Percentiles rank a stretch among this genome's conserved stretches.
phyloP scores from a whole-genome alignment of 2,888 invertebrate genomes.

The Zeuzera pyrina region DNA sequence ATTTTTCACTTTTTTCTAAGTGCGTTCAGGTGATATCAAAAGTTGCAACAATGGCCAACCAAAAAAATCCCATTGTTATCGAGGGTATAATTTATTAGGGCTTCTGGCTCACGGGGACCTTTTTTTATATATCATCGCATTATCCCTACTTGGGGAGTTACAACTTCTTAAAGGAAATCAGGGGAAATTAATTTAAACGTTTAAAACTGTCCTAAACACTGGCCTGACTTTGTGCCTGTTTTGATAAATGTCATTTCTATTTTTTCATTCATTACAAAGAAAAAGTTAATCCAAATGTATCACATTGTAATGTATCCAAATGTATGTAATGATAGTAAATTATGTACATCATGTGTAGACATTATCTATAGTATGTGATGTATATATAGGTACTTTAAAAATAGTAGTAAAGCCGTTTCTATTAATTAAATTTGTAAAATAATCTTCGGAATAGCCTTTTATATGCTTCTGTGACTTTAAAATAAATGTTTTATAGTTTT shows the following conservation, averaged over 20 bases:
- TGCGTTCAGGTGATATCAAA: slow-evolving; percentile 71
- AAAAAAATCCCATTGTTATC: slow-evolving; percentile 74
- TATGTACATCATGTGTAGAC: no score
- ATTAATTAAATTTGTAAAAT: no score
- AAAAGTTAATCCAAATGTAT: no score
- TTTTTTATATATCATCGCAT: slow-evolving; percentile 74
- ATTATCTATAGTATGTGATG: no score
- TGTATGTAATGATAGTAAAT: no score
- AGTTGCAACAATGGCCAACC: slow-evolving; percentile 67
- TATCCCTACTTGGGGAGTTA: slow-evolving; percentile 70
- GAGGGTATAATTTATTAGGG: slow-evolving; percentile 73
- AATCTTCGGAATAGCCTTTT: no score
- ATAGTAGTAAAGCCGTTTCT: no score
- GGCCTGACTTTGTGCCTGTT: slow-evolving; percentile 50
- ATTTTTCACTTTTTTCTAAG: slow-evolving; percentile 17
- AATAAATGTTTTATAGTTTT: no score
- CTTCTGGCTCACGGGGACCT: slow-evolving; percentile 62
- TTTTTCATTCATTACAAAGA: no score
- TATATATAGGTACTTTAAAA: no score
- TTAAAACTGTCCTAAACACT: slow-evolving; percentile 66
- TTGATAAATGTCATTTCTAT: slow-evolving; percentile 48
- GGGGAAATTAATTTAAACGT: slow-evolving; percentile 69
- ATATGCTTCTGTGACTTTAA: no score
- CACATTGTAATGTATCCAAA: no score
- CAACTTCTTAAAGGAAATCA: slow-evolving; percentile 72